These are phyloP conservation scores for Alexandromys fortis DNA, from an alignment of 2,113 vertebrate genomes.

Conservation along the genomic window DNA sequence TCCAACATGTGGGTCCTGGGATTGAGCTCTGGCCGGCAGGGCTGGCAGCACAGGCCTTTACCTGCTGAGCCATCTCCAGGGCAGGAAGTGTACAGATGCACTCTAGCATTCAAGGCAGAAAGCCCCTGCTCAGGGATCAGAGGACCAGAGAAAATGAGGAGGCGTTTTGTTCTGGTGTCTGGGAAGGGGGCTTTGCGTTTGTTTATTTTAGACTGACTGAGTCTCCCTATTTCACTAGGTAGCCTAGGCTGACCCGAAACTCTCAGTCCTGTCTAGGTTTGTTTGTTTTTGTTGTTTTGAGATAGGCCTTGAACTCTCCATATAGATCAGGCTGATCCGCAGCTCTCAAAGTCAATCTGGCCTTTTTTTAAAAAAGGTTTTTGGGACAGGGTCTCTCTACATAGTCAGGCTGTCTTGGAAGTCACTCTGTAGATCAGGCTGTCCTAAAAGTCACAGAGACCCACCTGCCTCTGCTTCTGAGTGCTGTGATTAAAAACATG, in stretches of 20 bases:
- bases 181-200: background rate
- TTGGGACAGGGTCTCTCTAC: background rate
- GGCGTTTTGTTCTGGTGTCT: background rate
- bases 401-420: background rate
- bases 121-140: background rate
- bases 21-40: background rate
- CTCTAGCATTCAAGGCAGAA: background rate
- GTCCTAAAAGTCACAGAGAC: background rate
- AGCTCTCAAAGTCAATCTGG: background rate
- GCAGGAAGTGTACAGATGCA: background rate
- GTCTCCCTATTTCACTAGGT: background rate
- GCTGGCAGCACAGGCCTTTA: background rate
- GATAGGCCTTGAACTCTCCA: background rate
- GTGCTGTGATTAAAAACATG: background rate
- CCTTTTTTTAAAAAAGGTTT: background rate
- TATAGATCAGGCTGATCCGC: background rate
- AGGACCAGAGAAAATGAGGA: background rate
- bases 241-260: background rate
- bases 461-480: background rate
- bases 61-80: background rate
- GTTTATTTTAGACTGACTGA: background rate
- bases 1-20: background rate
- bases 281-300: background rate
- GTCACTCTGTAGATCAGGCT: background rate
- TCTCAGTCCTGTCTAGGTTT: background rate